These are phyloP conservation scores for Phoeniculus purpureus DNA, from an alignment of 2,797 vertebrate species.

Conservation along the genomic window DNA sequence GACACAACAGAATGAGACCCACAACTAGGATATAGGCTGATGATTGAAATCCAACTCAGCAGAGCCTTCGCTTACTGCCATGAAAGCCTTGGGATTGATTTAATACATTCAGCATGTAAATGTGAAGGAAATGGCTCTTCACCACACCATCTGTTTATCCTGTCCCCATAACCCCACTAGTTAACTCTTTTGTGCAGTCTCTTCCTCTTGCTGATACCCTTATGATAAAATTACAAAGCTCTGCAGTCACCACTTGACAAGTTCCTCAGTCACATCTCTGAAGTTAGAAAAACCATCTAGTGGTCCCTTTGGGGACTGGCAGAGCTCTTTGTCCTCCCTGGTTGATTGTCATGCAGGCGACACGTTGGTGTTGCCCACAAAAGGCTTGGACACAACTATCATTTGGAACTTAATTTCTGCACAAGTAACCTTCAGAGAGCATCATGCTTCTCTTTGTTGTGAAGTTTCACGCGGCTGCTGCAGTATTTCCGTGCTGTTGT, in stretches of 20 bases:
- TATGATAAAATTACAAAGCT: neutral
- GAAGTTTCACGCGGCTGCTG: neutral
- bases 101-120: neutral
- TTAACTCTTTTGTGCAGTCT: neutral
- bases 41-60: neutral
- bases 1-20: neutral
- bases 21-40: neutral
- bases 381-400: neutral
- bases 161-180: neutral
- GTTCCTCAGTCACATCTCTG: neutral
- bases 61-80: neutral
- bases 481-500: neutral
- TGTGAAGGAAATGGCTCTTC: constrained; percentile 44
- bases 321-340: neutral
- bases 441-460: neutral
- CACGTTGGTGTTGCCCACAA: neutral
- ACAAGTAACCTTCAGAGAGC: neutral
- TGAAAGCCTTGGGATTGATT: constrained; percentile 36
- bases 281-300: neutral
- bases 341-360: neutral
- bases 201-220: neutral
- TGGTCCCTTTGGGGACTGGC: neutral
- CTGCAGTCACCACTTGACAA: neutral
- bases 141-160: constrained; percentile 37
- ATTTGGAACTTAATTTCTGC: neutral